Evolutionary conservation across 2,113 vertebrate species (phyloP), one percentile per base, ranked within the genome.

Genomic region (Rhombomys opimus): DNA sequence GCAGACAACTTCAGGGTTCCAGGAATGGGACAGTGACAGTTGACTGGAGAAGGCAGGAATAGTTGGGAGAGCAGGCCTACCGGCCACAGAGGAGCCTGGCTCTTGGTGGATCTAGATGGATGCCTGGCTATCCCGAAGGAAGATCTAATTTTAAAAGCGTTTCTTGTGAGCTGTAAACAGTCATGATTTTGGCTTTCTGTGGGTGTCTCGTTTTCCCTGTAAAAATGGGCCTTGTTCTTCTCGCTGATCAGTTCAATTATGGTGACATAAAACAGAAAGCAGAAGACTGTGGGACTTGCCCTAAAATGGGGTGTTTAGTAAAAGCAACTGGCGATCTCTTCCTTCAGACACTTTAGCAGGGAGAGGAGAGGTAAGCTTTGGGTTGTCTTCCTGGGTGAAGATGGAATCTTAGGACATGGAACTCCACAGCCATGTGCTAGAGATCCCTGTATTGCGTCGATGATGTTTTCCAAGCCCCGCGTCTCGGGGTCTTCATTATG

Each of bases 91-190:
- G 59, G 72, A 59, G 38, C 57, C 23, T 46, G 46, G 46, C 46
- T 46, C 15, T 67, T 18, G 13, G 54, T 2, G 87, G 59, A 46
- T 46, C 35, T 22, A 67, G 63, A 50, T 0, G 9, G 61, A 27
- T 67, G 41, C 38, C 92, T 10, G 22, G 63, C 72, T 89, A 17
- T 72, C n/a, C 38, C 0, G 7, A 87, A 97, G 80, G 72, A 85
- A 95, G 65, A 70, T 85, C 85, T 93, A 78, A 87, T 90, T 96
- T 95, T 87, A 90, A 95, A 97, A 94, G 67, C 50, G 59, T 95
- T 93, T 95, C 92, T 78, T 92, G 81, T 25, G 78, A 88, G 65
- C 95, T 92, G 52, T 94, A 96, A 97, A 95, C 50, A 96, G 85
- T 77, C 88, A 84, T 96, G 50, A 93, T 90, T 96, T 92, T 88